Conservation (phyloP, 1,140 invertebrate species). For the Aporrectodea caliginosa region DNA sequence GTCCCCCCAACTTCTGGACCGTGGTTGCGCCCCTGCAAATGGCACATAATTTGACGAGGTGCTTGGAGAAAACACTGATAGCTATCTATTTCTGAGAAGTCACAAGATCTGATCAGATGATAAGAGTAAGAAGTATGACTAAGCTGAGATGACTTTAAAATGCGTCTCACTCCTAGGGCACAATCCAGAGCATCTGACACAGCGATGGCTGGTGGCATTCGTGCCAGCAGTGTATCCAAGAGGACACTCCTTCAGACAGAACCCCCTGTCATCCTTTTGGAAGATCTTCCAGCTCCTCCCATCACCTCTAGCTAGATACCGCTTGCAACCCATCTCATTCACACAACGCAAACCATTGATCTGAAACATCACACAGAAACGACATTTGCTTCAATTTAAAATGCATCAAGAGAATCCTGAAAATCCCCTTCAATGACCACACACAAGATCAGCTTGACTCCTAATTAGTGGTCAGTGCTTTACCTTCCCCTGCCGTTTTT, state of each 20-base stretch:
- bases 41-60: too few species aligned
- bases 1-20: too few species aligned
- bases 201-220: constrained; percentile 44
- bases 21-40: too few species aligned
- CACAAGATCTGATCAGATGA: neutral
- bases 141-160: neutral
- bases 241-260: constrained; percentile 74
- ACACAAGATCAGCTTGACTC: neutral
- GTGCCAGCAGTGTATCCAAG: constrained; percentile 63
- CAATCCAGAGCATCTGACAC: constrained; percentile 51
- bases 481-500: neutral
- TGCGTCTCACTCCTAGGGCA: constrained; percentile 56
- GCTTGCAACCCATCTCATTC: neutral
- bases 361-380: neutral
- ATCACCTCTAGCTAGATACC: constrained; percentile 39
- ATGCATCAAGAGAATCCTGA: neutral
- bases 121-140: neutral
- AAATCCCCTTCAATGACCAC: too few species aligned
- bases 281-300: neutral
- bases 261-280: constrained; percentile 34
- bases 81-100: neutral
- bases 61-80: neutral
- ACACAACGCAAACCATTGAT: neutral
- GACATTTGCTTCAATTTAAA: neutral
- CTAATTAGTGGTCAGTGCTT: neutral